Conservation (phyloP, 2,797 vertebrate species). For the Percopsis omiscomaycus region DNA sequence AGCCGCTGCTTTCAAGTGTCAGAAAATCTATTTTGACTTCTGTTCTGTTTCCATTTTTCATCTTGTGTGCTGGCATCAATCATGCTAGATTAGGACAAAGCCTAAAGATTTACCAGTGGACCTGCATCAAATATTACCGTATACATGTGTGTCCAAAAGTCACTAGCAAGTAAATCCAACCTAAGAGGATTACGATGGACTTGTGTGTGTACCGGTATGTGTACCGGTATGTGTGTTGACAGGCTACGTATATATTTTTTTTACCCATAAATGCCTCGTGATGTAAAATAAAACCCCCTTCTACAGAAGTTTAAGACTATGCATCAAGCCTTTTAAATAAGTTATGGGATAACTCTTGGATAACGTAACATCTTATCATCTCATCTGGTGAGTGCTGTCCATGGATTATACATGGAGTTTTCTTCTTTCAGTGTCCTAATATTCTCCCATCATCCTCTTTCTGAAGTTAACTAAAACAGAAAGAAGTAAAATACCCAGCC, state of each 20-base stretch:
- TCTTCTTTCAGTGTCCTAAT: too few species aligned
- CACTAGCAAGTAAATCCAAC: slow-evolving; percentile 63
- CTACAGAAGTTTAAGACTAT: slow-evolving; percentile 21
- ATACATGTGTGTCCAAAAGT: slow-evolving; percentile 52
- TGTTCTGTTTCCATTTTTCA: slow-evolving; percentile 43
- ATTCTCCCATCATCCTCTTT: too few species aligned
- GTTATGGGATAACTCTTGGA: slow-evolving; percentile 1
- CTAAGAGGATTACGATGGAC: slow-evolving; percentile 73
- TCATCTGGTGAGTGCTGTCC: slow-evolving; percentile 12
- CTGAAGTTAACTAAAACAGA: too few species aligned
- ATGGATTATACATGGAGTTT: neutral
- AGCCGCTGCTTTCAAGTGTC: slow-evolving; percentile 21
- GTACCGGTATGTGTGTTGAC: slow-evolving; percentile 24
- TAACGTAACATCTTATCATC: slow-evolving; percentile 10
- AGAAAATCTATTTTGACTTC: slow-evolving; percentile 46
- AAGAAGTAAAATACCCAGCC: too few species aligned
- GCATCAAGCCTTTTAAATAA: slow-evolving; percentile 15
- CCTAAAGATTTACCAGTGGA: slow-evolving; percentile 26
- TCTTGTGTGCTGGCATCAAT: slow-evolving; percentile 36
- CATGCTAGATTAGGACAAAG: slow-evolving; percentile 45
- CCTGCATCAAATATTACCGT: slow-evolving; percentile 44
- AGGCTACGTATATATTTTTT: slow-evolving; percentile 32
- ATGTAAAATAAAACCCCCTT: slow-evolving; percentile 23
- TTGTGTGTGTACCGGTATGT: slow-evolving; percentile 17
- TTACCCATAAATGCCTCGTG: slow-evolving; percentile 13